These are phyloP conservation scores for Empidonax alnorum DNA, from an alignment of 2,113 vertebrate genomes.

Conservation along the genomic window DNA sequence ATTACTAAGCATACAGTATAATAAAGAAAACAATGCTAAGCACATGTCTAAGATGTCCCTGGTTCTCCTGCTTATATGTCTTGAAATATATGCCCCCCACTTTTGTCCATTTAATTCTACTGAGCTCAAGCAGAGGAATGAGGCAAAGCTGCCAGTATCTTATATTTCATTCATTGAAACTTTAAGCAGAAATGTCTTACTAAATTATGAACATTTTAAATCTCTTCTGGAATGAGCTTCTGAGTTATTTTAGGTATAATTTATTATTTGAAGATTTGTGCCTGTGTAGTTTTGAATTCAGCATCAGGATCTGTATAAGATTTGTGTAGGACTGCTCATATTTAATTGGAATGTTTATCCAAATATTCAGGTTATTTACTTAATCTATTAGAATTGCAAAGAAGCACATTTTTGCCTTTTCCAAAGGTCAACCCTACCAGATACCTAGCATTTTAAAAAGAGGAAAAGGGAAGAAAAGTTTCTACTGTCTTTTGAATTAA, in stretches of 20 bases:
- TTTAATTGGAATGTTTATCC: conserved; percentile 19
- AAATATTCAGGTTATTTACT: conserved; percentile 15
- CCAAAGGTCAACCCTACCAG: not conserved
- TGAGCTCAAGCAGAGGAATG: conserved; percentile 48
- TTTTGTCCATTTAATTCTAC: not conserved
- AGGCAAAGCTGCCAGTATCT: conserved; percentile 41
- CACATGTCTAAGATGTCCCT: not conserved
- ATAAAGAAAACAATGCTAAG: not conserved
- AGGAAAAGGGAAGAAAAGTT: not conserved
- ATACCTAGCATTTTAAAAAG: not conserved
- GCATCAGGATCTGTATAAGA: not conserved
- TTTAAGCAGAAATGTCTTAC: not conserved
- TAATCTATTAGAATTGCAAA: conserved; percentile 3
- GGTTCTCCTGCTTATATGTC: not conserved
- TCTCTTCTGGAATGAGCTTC: conserved; percentile 19
- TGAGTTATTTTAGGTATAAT: not conserved
- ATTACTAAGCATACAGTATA: not conserved
- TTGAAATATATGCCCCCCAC: not conserved
- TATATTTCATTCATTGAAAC: conserved; percentile 25
- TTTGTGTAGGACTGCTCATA: not conserved
- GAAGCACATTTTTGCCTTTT: not conserved
- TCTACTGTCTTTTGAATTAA: not conserved
- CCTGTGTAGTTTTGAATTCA: not conserved
- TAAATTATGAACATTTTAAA: conserved; percentile 25
- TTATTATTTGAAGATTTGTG: conserved; percentile 8